Percentiles rank a stretch among this genome's conserved stretches.
These are phyloP conservation scores for Anguilla pacifica DNA, from an alignment of 2,797 vertebrate genomes.

Conservation along the genomic window DNA sequence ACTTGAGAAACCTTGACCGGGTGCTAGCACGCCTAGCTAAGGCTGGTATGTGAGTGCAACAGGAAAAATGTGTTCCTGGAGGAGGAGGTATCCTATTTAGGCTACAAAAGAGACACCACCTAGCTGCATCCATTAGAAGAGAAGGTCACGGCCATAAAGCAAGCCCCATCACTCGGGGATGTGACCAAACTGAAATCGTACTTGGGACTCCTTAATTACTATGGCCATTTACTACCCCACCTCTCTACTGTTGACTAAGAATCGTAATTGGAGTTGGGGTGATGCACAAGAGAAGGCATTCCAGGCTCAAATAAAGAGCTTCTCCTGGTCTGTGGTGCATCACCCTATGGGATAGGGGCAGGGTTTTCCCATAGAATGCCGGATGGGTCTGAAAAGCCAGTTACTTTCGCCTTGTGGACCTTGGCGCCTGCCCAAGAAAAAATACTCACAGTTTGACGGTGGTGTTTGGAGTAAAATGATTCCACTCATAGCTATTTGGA, in stretches of 20 bases:
- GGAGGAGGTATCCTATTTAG: slow-evolving; percentile 3
- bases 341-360: neutral
- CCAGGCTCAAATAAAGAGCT: neutral
- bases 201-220: neutral
- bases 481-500: neutral
- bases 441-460: neutral
- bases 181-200: neutral
- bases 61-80: neutral
- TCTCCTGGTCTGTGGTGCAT: neutral
- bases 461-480: neutral
- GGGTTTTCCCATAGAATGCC: neutral
- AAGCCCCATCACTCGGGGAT: neutral
- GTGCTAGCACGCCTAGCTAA: neutral
- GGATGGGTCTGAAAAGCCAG: neutral
- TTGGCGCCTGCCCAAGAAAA: neutral
- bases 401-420: neutral
- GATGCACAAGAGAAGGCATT: neutral
- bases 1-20: neutral
- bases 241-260: neutral
- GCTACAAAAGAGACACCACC: neutral
- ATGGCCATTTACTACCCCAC: neutral
- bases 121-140: neutral
- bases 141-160: neutral
- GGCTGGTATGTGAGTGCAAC: neutral
- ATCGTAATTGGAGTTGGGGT: neutral